Percentiles rank a stretch among this genome's conserved stretches.
Evolutionary conservation across 2,113 vertebrate genomes (phyloP).

Genomic region (Chaetura pelagica): DNA sequence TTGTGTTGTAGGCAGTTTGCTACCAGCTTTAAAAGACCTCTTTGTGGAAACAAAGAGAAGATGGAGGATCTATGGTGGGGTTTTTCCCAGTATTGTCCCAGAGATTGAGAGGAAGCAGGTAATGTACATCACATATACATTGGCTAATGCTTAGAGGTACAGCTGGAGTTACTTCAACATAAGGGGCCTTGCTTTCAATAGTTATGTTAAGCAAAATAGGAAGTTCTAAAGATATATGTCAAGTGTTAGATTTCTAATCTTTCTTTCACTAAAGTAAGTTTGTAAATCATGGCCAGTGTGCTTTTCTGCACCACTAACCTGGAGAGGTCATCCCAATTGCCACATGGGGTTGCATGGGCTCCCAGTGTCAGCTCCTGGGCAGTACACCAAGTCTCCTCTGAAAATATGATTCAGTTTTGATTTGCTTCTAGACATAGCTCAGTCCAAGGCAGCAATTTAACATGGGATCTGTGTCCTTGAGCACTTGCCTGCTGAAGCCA

Average conservation of each 20-base stretch:
- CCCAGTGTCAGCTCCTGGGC: not conserved
- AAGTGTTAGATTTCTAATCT: not conserved
- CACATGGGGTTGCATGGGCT: accelerated
- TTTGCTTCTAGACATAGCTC: not conserved
- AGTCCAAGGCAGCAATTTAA: not conserved
- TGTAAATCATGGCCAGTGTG: not conserved
- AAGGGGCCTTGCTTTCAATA: not conserved
- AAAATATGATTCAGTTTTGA: not conserved
- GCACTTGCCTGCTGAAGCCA: not conserved
- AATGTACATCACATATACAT: not conserved
- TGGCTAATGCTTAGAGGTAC: not conserved
- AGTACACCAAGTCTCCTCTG: not conserved
- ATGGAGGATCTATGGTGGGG: not conserved
- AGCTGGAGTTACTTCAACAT: not conserved
- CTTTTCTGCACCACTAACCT: not conserved
- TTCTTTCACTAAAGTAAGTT: not conserved
- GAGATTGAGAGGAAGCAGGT: not conserved
- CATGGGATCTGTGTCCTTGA: not conserved
- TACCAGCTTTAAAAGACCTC: not conserved
- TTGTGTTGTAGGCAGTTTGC: not conserved
- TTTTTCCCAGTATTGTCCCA: not conserved
- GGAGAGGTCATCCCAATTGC: not conserved
- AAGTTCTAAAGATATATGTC: not conserved
- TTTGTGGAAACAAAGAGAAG: not conserved
- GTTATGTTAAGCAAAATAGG: not conserved